Percentiles rank a stretch among this genome's conserved stretches.
Conservation (phyloP, 2,797 vertebrate species). For the Picus viridis region DNA sequence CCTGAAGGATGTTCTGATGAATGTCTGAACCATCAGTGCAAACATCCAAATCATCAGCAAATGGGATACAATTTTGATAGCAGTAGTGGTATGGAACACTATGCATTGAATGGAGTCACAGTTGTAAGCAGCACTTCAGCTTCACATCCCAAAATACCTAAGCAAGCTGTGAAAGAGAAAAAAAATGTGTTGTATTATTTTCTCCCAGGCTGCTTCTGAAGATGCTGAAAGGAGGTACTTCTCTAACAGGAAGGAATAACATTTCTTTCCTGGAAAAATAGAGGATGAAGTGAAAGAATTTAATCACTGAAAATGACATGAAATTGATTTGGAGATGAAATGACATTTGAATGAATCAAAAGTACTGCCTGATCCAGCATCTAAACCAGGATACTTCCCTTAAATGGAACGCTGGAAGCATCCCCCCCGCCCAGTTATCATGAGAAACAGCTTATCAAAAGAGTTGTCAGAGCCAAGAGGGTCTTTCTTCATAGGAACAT, state of each 20-base stretch:
- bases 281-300: not conserved
- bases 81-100: not conserved
- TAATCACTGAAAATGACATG: not conserved
- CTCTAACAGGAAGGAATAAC: not conserved
- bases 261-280: not conserved
- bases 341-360: not conserved
- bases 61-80: conserved; percentile 16
- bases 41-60: not conserved
- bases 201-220: conserved; percentile 24
- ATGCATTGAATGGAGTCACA: not conserved
- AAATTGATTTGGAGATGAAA: conserved; percentile 19
- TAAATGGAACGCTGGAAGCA: not conserved
- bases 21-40: not conserved
- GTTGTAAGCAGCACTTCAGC: not conserved
- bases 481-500: not conserved
- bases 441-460: not conserved
- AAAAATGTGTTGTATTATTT: conserved; percentile 24
- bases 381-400: not conserved
- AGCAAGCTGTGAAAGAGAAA: conserved; percentile 41
- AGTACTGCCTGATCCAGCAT: not conserved
- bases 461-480: not conserved
- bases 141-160: not conserved
- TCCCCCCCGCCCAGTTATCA: not conserved
- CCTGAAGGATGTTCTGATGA: not conserved
- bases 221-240: not conserved